Base-by-base conservation (phyloP, 2,888 invertebrate species). In the Alcis repandata region DNA sequence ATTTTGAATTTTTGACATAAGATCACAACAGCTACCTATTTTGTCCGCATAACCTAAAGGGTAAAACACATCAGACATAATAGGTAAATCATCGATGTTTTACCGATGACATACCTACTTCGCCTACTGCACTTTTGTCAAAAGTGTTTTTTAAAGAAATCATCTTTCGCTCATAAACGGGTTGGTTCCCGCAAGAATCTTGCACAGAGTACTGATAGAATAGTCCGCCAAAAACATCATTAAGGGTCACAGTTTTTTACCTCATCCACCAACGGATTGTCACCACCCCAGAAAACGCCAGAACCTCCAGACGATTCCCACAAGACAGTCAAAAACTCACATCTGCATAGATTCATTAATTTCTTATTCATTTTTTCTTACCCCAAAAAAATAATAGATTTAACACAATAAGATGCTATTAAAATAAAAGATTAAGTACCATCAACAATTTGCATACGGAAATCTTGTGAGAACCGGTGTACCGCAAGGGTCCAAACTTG, bases 401-500 rank as follows among this genome's bases (percentile, higher is more conserved):
- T 84, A 86, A 85, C 85, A 92, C 91, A 93, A 93, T 88, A 88
- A 84, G 91, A 90, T 88, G 87, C 84, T 80, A 92, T 93, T 93
- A 93, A 93, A 93, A 93, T 92, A 93, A 93, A 93, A 91, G 93
- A 93, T 91, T 88, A 88, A 85, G 86, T 84, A 85, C 84, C 81
- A 87, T 87, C 80, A 77, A 67, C 70, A 73, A 92, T 92, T 91
- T 92, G 90, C 93, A 93, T 92, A 90, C 84, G 77, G 79, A 83
- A 84, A 79, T 73, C 76, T 81, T 90, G 89, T 92, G 92, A 90
- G 91, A 92, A 92, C 82, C 71, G 77, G 84, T 75, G 84, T 84
- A 67, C 83, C 80, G 63, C 88, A 89, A 84, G 91, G 90, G 79
- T 80, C 82, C 68, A 69, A 66, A 59, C 70, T 83, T 68, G 85